phyloP scores from a whole-genome alignment of 2,797 vertebrate genomes.

The Masticophis lateralis region DNA sequence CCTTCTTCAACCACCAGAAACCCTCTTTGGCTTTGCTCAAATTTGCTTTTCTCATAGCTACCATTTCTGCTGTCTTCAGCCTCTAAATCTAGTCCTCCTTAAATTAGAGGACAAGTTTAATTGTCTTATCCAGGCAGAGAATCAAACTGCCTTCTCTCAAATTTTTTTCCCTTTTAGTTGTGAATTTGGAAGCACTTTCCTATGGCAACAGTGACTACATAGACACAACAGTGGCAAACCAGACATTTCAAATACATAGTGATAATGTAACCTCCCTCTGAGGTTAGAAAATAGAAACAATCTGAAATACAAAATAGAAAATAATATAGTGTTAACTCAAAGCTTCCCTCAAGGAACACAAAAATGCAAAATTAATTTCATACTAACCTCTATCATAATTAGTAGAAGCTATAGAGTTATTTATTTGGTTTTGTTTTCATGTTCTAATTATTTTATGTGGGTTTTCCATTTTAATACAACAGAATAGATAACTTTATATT shows the following conservation, averaged over 20 bases:
- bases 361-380: not conserved
- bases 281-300: not conserved
- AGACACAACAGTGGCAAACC: not conserved
- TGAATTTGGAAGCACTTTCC: not conserved
- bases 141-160: not conserved
- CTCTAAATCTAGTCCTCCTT: not conserved
- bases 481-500: not conserved
- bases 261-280: not conserved
- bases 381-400: not conserved
- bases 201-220: not conserved
- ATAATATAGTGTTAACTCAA: not conserved
- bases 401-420: not conserved
- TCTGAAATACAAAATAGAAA: not conserved
- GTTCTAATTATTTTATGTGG: not conserved
- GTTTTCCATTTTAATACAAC: not conserved
- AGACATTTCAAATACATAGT: not conserved
- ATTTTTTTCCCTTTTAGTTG: not conserved
- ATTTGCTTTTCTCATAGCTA: not conserved
- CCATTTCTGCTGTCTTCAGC: not conserved
- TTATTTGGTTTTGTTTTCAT: not conserved
- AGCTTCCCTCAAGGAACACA: not conserved
- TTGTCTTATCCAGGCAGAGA: too few species aligned
- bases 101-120: not conserved
- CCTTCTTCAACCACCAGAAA: not conserved
- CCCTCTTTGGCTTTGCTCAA: not conserved